These are phyloP conservation scores for Troides aeacus DNA, from an alignment of 2,888 invertebrate species.

Conservation along the genomic window DNA sequence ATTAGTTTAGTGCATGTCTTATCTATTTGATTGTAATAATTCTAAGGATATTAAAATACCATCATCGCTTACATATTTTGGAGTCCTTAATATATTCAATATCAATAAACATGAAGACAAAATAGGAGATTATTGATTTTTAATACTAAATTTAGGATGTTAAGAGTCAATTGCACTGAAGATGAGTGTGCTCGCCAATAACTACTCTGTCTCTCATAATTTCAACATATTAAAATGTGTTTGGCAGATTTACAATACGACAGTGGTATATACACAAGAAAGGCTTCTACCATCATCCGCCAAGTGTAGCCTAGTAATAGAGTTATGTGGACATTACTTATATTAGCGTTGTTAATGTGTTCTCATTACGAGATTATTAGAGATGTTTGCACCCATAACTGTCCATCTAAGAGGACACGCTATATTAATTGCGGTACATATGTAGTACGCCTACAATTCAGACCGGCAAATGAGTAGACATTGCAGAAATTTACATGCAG, in stretches of 20 bases:
- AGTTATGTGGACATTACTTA: too few species aligned
- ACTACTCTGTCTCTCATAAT: too few species aligned
- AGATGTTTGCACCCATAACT: not conserved
- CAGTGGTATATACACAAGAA: too few species aligned
- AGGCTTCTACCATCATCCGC: too few species aligned
- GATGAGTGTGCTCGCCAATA: too few species aligned
- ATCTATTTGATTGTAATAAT: conserved; percentile 13
- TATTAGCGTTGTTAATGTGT: not conserved
- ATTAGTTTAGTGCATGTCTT: conserved; percentile 19
- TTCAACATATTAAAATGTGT: too few species aligned
- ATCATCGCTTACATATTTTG: not conserved
- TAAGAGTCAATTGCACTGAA: too few species aligned
- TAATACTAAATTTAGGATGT: too few species aligned
- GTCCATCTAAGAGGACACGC: not conserved
- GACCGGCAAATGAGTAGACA: not conserved
- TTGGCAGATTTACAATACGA: too few species aligned
- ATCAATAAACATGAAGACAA: too few species aligned
- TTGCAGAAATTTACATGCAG: not conserved
- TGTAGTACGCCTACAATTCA: not conserved
- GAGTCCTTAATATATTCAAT: not conserved
- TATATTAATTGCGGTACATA: not conserved
- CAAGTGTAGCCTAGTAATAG: too few species aligned
- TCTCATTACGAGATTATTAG: not conserved
- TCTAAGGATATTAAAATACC: not conserved
- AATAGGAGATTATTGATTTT: too few species aligned